Percentiles rank a stretch among this genome's conserved stretches.
phyloP scores from a whole-genome alignment of 2,797 vertebrate genomes.

The Gallinago stenura region DNA sequence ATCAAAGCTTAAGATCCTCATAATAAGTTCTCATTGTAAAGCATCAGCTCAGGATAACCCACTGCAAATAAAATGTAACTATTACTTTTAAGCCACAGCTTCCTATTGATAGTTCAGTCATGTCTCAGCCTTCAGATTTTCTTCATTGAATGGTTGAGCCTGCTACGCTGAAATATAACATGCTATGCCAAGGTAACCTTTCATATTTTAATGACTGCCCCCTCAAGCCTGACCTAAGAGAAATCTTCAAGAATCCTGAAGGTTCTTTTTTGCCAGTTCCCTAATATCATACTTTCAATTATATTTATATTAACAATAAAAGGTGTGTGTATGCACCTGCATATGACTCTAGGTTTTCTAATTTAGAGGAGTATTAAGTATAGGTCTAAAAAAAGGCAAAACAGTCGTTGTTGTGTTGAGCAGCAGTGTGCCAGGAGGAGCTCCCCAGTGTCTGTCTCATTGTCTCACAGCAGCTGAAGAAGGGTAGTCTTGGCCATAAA shows the following conservation, averaged over 20 bases:
- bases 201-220: neutral
- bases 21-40: neutral
- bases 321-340: accelerated
- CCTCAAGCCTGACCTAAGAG: neutral
- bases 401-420: neutral
- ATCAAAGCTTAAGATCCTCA: neutral
- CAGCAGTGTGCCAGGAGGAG: neutral
- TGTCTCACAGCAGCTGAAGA: neutral
- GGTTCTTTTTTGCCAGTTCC: neutral
- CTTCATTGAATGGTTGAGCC: neutral
- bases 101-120: neutral
- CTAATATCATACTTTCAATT: neutral
- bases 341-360: neutral
- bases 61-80: neutral
- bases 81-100: neutral
- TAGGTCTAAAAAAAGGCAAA: neutral
- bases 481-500: neutral
- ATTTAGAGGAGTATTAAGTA: neutral
- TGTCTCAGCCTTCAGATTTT: neutral
- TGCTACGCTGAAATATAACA: neutral
- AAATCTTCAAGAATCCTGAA: neutral
- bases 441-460: neutral
- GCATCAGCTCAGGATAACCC: neutral
- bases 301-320: neutral
- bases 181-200: neutral